A percentile compares a stretch with the other conserved stretches of the same genome.
phyloP scores from a whole-genome alignment of 2,797 vertebrate genomes.

The Cephalopachus bancanus region DNA sequence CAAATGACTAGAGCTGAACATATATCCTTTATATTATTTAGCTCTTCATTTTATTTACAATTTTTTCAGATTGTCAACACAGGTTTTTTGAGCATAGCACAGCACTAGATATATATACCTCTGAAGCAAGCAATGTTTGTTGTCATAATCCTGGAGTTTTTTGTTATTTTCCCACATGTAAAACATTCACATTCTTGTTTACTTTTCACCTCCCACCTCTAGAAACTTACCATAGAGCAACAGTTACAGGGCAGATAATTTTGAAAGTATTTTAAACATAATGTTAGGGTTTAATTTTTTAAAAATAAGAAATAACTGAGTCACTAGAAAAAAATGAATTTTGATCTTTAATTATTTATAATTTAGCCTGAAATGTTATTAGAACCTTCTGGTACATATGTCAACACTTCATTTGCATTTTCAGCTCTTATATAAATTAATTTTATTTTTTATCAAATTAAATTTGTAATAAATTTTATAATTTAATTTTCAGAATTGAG shows the following conservation, averaged over 20 bases:
- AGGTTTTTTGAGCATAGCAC: neutral
- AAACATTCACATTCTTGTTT: neutral
- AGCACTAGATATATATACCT: neutral
- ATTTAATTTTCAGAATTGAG: neutral
- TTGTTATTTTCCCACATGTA: neutral
- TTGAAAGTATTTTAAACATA: neutral
- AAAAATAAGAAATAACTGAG: neutral
- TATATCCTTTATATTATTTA: neutral
- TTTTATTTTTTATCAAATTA: slow-evolving; percentile 1
- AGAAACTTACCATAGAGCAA: neutral
- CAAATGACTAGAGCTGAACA: neutral
- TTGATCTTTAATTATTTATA: slow-evolving; percentile 9
- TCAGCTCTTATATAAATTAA: neutral
- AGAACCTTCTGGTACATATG: neutral
- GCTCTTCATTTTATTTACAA: slow-evolving; percentile 28
- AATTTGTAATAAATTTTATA: neutral
- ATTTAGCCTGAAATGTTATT: neutral
- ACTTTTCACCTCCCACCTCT: neutral
- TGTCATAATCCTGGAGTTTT: neutral
- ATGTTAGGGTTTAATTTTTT: neutral
- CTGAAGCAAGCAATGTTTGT: neutral
- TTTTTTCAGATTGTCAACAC: neutral
- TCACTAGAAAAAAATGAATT: neutral
- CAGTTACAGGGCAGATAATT: neutral
- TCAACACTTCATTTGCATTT: neutral